Base-by-base conservation (phyloP, 2,113 vertebrate genomes). In the Zonotrichia leucophrys region DNA sequence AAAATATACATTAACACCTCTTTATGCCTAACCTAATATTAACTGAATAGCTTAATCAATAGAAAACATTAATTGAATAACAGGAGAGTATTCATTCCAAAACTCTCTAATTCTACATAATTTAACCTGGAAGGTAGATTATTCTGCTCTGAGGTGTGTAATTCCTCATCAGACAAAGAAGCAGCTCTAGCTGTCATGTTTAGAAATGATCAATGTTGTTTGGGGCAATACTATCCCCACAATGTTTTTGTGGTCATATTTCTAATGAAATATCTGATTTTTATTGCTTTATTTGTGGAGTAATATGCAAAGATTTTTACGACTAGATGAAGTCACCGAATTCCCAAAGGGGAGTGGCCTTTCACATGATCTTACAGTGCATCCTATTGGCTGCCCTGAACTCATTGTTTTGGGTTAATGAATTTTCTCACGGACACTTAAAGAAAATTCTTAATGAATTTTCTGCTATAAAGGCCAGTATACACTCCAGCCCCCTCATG, bases 1-100 rank as follows among this genome's bases (percentile, higher is more conserved):
- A 60, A 52, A 67, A 60, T 47, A 41, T 31, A 13, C n/a, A 60
- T 66, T 90, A 67, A 88, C 23, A 58, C 49, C 11, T 27, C 10
- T 72, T 33, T 37, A 28, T 62, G 25, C 24, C 64, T 76, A 80
- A 76, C 12, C 55, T 88, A 88, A 69, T 96, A 85, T 80, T 93
- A 88, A 90, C 50, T 46, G 63, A 83, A 73, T 49, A 69, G 12
- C 25, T 85, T 90, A 77, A 94, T 88, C 67, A 86, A n/a, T 76
- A 85, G 41, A 93, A 83, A 88, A 66, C 27, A 62, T 86, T 85
- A 88, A 80, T 69, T 92, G 67, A 88, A 46, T 69, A 88, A 73
- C n/a, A 53, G 39, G 25, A 37, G 7, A 62, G 11, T 35, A 80
- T 90, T 93, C 7, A 69, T 76, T n/a, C 89, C 55, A 56, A 76